Evolutionary conservation across 2,797 vertebrate genomes (phyloP), one percentile per base, ranked within the genome.

Genomic region (Rhabdomys pumilio): DNA sequence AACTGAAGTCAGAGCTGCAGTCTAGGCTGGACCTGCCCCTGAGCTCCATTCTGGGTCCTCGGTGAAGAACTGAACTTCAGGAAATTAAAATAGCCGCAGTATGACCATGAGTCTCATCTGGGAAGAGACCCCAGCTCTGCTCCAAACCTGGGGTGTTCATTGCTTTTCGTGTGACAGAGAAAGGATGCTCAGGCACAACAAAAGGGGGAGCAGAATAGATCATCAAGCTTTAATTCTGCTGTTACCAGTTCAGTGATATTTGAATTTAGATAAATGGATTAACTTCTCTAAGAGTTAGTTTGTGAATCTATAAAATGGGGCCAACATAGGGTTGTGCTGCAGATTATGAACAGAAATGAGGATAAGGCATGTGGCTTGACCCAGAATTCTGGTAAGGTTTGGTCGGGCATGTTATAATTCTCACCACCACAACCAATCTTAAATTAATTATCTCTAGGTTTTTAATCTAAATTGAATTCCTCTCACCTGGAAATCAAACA

Each of bases 391-490:
- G 1, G 15, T n/a, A 59, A 76, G 19, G 38, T 26, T 41, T 24
- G 17, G 12, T 41, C 15, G 17, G 12, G 19, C 22, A 26, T 50
- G 0, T 69, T 77, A 12, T 20, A 53, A 55, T 92, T 41, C 44
- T 61, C 57, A 59, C 10, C 57, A 31, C 19, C 72, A 31, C 29
- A 47, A 38, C 10, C 15, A 83, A 31, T 1, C 55, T 57, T 84
- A 73, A 63, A 63, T 69, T 63, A 85, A 0, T 80, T 96, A 86
- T 87, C 67, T 76, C 77, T 77, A 41, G 50, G 55, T 77, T 85
- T 80, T 84, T 88, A 69, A 81, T 84, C 59, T 91, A 67, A 89
- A 65, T 90, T 81, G n/a, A 26, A 67, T 53, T 91, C 50, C 12
- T 90, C 94, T 91, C 6, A 26, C 14, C 22, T 38, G 67, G 75